A percentile compares a stretch with the other conserved stretches of the same genome.
Evolutionary conservation across 2,113 vertebrate genomes (phyloP).

Genomic region (Helogale parvula): DNA sequence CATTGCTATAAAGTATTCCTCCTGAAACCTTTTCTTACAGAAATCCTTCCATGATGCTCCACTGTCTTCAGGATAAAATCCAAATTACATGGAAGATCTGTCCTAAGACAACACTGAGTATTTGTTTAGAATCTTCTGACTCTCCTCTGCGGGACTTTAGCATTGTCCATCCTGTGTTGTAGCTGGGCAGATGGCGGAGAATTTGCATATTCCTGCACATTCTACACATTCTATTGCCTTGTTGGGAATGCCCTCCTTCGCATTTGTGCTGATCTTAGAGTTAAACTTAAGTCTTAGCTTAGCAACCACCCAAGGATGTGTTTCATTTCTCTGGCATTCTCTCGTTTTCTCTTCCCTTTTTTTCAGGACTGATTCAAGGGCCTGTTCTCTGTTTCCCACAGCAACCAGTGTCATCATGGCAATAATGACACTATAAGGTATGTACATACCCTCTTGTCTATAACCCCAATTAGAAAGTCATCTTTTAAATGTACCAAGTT

Average conservation of each 20-base stretch:
- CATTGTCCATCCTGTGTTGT: neutral
- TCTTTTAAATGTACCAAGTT: neutral
- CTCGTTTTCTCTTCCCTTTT: neutral
- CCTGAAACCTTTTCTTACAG: neutral
- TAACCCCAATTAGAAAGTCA: neutral
- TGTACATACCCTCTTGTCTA: neutral
- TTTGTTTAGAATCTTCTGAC: neutral
- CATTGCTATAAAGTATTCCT: neutral
- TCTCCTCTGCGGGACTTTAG: neutral
- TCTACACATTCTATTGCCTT: neutral
- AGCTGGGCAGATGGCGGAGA: neutral
- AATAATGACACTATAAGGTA: neutral
- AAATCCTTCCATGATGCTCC: neutral
- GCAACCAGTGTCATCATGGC: neutral
- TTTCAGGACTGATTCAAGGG: neutral
- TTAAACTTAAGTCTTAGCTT: neutral
- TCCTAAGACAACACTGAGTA: neutral
- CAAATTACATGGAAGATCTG: neutral
- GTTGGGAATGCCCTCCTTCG: neutral
- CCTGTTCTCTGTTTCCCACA: neutral
- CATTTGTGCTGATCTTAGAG: neutral
- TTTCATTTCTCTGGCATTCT: neutral
- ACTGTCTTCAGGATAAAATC: neutral
- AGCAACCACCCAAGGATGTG: neutral
- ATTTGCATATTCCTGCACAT: neutral